Evolutionary conservation across 2,797 vertebrate genomes (phyloP).

Genomic region (Gymnopithys bicolor): DNA sequence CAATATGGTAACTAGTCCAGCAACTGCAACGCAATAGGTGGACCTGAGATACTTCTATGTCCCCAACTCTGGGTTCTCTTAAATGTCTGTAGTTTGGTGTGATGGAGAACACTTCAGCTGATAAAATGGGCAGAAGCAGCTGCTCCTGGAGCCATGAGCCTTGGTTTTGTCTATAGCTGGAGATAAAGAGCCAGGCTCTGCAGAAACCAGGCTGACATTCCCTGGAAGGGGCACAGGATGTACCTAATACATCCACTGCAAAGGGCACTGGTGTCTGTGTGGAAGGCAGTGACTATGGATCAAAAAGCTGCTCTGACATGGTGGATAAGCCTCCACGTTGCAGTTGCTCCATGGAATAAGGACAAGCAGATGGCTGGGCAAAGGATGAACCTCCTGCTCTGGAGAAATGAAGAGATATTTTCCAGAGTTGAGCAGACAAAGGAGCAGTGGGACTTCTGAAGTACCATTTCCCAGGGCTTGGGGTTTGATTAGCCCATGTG

Average conservation of each 20-base stretch:
- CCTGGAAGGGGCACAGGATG: neutral
- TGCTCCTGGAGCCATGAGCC: neutral
- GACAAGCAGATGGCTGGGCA: neutral
- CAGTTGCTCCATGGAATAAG: neutral
- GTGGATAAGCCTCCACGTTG: neutral
- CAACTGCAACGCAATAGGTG: neutral
- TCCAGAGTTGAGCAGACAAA: neutral
- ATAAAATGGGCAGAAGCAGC: neutral
- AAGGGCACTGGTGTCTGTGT: neutral
- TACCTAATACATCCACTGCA: neutral
- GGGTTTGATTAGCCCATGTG: neutral
- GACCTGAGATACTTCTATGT: neutral
- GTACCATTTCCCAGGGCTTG: neutral
- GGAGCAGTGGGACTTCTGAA: neutral
- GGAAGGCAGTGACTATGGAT: neutral
- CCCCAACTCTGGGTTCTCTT: neutral
- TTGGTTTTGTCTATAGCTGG: neutral
- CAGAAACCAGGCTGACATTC: no score
- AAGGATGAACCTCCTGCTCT: neutral
- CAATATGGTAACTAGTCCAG: neutral
- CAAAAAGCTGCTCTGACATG: neutral
- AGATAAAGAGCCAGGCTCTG: neutral
- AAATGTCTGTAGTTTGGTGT: neutral
- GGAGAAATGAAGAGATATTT: neutral
- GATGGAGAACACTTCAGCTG: neutral